A percentile compares a stretch with the other conserved stretches of the same genome.
phyloP scores from a whole-genome alignment of 2,797 vertebrate species.

The Cephalopachus bancanus region DNA sequence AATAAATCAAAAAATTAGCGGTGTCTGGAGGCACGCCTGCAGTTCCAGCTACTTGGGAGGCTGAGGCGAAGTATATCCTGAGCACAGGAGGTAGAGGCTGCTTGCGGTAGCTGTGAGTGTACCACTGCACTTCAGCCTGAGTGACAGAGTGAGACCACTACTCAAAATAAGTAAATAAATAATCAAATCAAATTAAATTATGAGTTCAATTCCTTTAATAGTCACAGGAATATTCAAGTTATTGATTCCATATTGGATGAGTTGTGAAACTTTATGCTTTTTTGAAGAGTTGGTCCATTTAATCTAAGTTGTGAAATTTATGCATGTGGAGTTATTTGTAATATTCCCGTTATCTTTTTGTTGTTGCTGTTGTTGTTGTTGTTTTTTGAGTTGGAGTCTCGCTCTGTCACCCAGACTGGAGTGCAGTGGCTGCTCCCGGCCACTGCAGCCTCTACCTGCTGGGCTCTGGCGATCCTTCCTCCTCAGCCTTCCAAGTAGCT shows the following conservation, averaged over 20 bases:
- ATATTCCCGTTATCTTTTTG: neutral
- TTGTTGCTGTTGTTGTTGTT: too few relatives aligned
- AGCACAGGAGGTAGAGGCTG: neutral
- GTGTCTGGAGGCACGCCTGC: neutral
- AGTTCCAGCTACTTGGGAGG: neutral
- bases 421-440: too few relatives aligned
- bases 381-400: too few relatives aligned
- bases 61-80: neutral
- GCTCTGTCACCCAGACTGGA: too few relatives aligned
- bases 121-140: neutral
- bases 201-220: neutral
- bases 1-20: neutral
- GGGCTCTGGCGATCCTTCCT: too few relatives aligned
- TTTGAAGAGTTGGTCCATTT: constrained; percentile 4
- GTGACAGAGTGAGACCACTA: neutral
- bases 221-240: neutral
- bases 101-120: neutral
- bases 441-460: too few relatives aligned
- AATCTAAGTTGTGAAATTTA: neutral
- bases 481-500: too few relatives aligned
- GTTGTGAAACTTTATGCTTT: neutral
- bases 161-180: neutral
- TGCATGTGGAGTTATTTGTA: neutral
- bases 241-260: neutral
- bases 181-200: neutral